Percentiles rank a stretch among this genome's conserved stretches.
Conservation (phyloP, 2,113 vertebrate species). For the Neogale vison region DNA sequence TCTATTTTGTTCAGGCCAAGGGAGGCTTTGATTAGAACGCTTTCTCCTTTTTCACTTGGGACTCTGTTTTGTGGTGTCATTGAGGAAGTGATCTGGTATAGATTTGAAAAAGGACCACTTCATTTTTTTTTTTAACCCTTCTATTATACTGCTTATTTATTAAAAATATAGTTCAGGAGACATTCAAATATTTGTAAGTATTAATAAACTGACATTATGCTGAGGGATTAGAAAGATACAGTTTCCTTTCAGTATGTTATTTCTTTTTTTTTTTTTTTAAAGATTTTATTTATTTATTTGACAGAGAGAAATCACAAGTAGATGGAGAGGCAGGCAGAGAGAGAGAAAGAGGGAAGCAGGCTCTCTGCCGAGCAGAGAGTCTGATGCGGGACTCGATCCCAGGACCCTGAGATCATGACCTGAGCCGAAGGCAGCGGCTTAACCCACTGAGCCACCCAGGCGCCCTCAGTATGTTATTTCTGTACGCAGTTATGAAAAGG, state of each 20-base stretch:
- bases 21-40: neutral
- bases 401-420: too few relatives aligned
- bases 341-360: too few relatives aligned
- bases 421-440: too few relatives aligned
- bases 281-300: too few relatives aligned
- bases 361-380: too few relatives aligned
- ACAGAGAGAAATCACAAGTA: too few relatives aligned
- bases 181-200: conserved; percentile 6
- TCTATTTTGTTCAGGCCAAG: conserved; percentile 20
- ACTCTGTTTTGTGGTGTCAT: neutral
- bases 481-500: neutral
- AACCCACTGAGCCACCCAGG: too few relatives aligned
- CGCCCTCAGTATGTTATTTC: neutral
- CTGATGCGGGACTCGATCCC: too few relatives aligned
- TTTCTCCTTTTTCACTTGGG: neutral
- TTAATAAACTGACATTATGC: neutral
- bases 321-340: too few relatives aligned
- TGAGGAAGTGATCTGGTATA: neutral
- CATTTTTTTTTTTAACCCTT: neutral
- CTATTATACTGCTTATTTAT: neutral
- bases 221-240: neutral
- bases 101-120: neutral
- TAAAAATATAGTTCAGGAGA: conserved; percentile 26
- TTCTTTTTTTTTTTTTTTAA: too few relatives aligned
- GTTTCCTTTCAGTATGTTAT: neutral